Base-by-base conservation (phyloP, 2,888 invertebrate genomes). In the Callosobruchus maculatus region DNA sequence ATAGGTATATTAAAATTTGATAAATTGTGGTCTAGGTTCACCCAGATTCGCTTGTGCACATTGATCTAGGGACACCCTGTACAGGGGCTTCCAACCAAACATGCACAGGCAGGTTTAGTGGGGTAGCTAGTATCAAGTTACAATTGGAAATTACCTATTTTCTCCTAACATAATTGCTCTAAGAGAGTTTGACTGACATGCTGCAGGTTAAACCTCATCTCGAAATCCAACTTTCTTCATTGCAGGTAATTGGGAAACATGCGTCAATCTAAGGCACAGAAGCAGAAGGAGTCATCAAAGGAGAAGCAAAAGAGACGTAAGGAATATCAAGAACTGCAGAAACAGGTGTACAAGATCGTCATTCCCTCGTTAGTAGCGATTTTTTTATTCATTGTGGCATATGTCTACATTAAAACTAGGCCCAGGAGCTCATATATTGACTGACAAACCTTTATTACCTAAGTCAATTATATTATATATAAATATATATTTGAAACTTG, bases 251-350 rank as follows among this genome's bases (percentile, higher is more conserved):
- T 70, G 77, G 74, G 74, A 75, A 89, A 81, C 79, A 95, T 95
- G 95, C 91, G 94, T 79, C 94, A 94, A 84, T 87, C 94, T 68
- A 95, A 94, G 84, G 79, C 80, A 21, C 95, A 95, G 71, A 92
- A 92, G 84, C 91, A 92, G 70, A 96, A 95, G 88, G 95, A 96
- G 88, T 93, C 93, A 0, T 93, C 93, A 18, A 93, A 92, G 84
- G 95, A 96, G 86, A 95, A 94, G 84, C 93, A 93, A 82, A 94
- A 95, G 83, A 91, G 96, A 66, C 95, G 94, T 87, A 92, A 94
- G 86, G 96, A 96, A 79, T 96, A 95, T 82, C 89, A 93, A 9
- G 93, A 93, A 85, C 93, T 92, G 84, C 93, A 95, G 82, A 92
- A 92, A 83, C 93, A 94, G 78, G 90, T 94, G n/a, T 92, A 92